Evolutionary conservation across 2,113 vertebrate genomes (phyloP).

Genomic region (Heliornis fulica): DNA sequence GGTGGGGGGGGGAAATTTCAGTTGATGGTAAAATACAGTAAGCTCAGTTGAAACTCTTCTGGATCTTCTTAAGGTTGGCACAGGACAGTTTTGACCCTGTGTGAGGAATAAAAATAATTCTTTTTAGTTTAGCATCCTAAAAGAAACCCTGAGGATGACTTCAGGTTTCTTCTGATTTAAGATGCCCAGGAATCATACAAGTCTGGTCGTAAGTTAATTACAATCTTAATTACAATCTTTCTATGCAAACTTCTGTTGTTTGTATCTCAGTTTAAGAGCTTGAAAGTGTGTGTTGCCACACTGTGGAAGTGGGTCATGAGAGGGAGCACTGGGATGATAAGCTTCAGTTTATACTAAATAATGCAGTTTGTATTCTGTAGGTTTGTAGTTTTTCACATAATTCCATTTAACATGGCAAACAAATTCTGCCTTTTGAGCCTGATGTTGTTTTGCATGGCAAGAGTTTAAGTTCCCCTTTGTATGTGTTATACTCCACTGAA

Average conservation of each 20-base stretch:
- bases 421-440: neutral
- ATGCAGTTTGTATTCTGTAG: neutral
- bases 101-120: accelerated
- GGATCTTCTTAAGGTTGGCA: neutral
- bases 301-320: neutral
- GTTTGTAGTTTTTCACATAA: neutral
- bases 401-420: neutral
- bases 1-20: neutral
- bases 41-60: neutral
- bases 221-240: no score
- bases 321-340: neutral
- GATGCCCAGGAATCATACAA: neutral
- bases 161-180: neutral
- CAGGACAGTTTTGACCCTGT: neutral
- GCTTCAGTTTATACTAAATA: neutral
- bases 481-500: neutral
- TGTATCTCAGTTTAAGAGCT: neutral
- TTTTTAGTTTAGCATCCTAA: neutral
- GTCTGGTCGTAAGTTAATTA: neutral
- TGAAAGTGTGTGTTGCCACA: accelerated
- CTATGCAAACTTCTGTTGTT: neutral
- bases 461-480: neutral
- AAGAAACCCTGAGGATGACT: accelerated
- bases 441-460: neutral
- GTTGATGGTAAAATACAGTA: neutral